phyloP scores from a whole-genome alignment of 2,888 invertebrate species.

The Acanthacorydalis orientalis region DNA sequence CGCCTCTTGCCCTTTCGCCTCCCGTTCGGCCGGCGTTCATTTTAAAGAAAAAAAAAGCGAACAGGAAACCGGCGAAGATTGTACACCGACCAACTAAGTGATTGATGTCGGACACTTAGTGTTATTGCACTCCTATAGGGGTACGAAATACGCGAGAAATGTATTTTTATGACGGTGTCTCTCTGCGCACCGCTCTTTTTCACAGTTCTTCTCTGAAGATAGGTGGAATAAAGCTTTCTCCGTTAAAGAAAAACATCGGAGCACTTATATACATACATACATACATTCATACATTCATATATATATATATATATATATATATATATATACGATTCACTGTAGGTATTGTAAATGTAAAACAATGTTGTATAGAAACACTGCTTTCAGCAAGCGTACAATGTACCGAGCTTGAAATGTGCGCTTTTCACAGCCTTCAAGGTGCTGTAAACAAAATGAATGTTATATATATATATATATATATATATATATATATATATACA shows the following conservation, averaged over 20 bases:
- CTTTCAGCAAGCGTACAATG: background rate
- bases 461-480: no score
- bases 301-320: no score
- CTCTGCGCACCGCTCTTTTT: background rate
- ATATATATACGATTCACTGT: no score
- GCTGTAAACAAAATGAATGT: no score
- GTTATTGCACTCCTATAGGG: background rate
- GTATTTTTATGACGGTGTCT: constrained; percentile 3
- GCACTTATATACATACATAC: no score
- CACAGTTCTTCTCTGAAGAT: no score
- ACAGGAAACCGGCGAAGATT: background rate
- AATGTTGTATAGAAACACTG: background rate
- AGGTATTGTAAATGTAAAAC: background rate
- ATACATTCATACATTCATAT: no score
- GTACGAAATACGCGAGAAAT: background rate
- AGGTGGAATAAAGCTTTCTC: no score
- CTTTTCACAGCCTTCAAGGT: no score
- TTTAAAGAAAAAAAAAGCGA: background rate
- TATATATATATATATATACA: no score
- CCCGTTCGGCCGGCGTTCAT: background rate
- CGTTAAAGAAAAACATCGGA: no score
- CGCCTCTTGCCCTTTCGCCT: background rate
- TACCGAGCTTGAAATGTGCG: no score
- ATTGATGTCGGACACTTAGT: constrained; percentile 3
- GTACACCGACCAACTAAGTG: background rate